phyloP scores from a whole-genome alignment of 2,888 invertebrate species.

The Papilio protenor region DNA sequence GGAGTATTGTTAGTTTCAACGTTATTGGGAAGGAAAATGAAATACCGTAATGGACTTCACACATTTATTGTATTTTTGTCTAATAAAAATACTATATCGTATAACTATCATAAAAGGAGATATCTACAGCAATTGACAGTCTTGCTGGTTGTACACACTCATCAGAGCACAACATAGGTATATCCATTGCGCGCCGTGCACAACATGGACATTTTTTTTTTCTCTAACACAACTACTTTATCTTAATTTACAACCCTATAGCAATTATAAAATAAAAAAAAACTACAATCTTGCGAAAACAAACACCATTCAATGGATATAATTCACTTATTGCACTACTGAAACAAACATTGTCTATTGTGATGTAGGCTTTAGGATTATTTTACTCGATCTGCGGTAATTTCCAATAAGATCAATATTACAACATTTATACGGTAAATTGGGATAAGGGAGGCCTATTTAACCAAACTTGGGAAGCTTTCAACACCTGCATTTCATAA shows the following conservation, averaged over 20 bases:
- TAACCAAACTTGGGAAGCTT: neutral
- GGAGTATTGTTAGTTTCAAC: neutral
- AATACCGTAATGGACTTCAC: slow-evolving; percentile 75
- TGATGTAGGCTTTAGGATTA: slow-evolving; percentile 18
- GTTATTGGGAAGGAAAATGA: slow-evolving; percentile 49
- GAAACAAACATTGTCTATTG: slow-evolving; percentile 49
- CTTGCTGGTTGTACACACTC: slow-evolving; percentile 79
- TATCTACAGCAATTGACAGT: slow-evolving; percentile 84
- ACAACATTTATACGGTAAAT: neutral
- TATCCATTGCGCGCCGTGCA: slow-evolving; percentile 65
- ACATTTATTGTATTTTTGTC: slow-evolving; percentile 85
- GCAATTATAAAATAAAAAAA: slow-evolving; percentile 61
- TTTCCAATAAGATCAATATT: slow-evolving; percentile 9
- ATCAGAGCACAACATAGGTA: slow-evolving; percentile 65
- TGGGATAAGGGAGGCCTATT: neutral
- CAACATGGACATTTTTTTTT: slow-evolving; percentile 51
- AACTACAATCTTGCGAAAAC: slow-evolving; percentile 64
- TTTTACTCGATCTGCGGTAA: neutral
- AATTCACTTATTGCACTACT: slow-evolving; percentile 76
- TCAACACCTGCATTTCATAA: neutral
- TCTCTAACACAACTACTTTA: slow-evolving; percentile 65
- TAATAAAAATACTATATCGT: slow-evolving; percentile 84
- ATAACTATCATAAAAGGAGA: slow-evolving; percentile 78
- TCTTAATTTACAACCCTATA: slow-evolving; percentile 77
- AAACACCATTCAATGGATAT: slow-evolving; percentile 72